A percentile compares a stretch with the other conserved stretches of the same genome.
These are phyloP conservation scores for Nephrotoma guestfalica DNA, from an alignment of 2,888 invertebrate species.

Conservation along the genomic window DNA sequence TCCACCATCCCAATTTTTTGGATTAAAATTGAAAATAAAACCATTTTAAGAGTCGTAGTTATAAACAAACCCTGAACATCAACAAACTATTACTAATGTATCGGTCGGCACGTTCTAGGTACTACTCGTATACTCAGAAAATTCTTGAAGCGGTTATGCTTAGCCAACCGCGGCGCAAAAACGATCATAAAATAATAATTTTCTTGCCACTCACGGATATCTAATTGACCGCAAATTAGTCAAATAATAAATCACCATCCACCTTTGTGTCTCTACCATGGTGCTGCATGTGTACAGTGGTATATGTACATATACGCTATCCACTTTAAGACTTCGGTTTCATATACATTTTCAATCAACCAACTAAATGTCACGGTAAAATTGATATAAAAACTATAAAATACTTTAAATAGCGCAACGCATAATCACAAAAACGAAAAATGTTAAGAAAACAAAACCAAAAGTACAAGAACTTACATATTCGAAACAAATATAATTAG, in stretches of 20 bases:
- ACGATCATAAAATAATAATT: neutral
- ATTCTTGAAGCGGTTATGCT: neutral
- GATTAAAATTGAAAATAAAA: too few species aligned
- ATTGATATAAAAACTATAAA: neutral
- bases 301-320: too few species aligned
- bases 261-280: neutral
- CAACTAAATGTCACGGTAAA: neutral
- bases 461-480: neutral
- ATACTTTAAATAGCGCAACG: neutral
- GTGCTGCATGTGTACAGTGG: too few species aligned
- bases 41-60: too few species aligned
- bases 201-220: neutral
- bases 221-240: neutral
- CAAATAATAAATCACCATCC: neutral
- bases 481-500: neutral
- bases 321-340: neutral
- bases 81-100: too few species aligned
- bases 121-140: neutral
- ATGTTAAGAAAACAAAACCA: neutral
- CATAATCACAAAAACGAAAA: neutral
- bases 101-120: too few species aligned
- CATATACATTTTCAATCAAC: neutral
- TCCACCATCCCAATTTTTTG: too few species aligned
- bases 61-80: too few species aligned
- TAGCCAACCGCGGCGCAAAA: neutral